Conservation (phyloP, 1,140 invertebrate genomes). For the Drosophila pachea region DNA sequence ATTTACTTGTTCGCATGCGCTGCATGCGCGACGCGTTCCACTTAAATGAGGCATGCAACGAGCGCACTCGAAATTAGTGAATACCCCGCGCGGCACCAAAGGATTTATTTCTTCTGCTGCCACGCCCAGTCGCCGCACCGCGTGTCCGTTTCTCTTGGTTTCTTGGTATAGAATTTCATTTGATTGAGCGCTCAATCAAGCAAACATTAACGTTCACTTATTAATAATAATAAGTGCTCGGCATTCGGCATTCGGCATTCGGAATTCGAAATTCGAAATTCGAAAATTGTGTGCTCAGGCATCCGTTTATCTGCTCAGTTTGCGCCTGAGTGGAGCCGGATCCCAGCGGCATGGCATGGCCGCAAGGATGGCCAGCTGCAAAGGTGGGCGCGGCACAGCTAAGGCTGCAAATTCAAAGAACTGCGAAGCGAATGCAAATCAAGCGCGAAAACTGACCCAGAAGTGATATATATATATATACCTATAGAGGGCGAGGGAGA, state of each 20-base stretch:
- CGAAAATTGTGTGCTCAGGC: neutral
- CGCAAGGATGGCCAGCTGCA: neutral
- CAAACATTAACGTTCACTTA: slow-evolving; percentile 76
- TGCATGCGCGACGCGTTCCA: slow-evolving; percentile 23
- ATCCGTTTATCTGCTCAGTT: slow-evolving; percentile 69
- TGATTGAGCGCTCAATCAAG: slow-evolving; percentile 76
- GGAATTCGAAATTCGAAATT: slow-evolving; percentile 21
- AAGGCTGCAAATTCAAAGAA: neutral
- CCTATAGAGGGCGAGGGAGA: too few relatives aligned
- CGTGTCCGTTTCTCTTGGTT: too few relatives aligned
- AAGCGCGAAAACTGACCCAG: too few relatives aligned
- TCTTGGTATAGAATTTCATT: slow-evolving; percentile 77
- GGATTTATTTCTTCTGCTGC: slow-evolving; percentile 28
- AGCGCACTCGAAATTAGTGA: slow-evolving; percentile 39
- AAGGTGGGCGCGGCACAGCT: slow-evolving; percentile 10
- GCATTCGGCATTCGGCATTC: slow-evolving; percentile 27
- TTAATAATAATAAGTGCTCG: slow-evolving; percentile 71
- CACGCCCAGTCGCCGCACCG: slow-evolving; percentile 32
- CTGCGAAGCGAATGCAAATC: too few relatives aligned
- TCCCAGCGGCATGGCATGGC: slow-evolving; percentile 20
- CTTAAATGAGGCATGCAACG: slow-evolving; percentile 57
- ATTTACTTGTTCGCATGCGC: slow-evolving; percentile 53
- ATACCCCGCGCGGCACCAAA: slow-evolving; percentile 36
- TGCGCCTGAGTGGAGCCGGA: slow-evolving; percentile 63
- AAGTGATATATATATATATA: too few relatives aligned